Evolutionary conservation across 2,113 vertebrate species (phyloP), one percentile per base, ranked within the genome.

Genomic region (Mohoua ochrocephala): DNA sequence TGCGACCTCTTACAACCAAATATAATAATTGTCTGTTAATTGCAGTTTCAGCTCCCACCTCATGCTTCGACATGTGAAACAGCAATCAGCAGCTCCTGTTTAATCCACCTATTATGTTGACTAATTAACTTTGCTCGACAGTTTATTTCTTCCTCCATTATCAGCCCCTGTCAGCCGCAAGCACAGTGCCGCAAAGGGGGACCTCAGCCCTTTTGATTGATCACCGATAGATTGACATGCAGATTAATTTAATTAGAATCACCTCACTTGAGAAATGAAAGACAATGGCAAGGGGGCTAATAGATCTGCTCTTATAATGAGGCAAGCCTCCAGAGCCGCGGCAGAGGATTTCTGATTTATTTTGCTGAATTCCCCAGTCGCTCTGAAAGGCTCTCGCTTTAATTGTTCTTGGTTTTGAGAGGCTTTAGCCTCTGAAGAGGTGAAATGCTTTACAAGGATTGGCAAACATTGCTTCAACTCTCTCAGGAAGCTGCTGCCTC

Each of bases 231-330:
- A 98, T 98, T 98, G 98, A 98, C 98, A 98, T 98, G 98, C 98
- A 98, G 98, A 99, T 98, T 98, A 98, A 98, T 98, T 99, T 98
- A 98, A 99, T 99, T 99, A 98, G 98, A 98, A 98, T 98, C 98
- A 98, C 98, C 98, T 98, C 98, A 98, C 98, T 98, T 98, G 98
- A 98, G 98, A 98, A 98, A 98, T 98, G 98, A 98, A 98, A 98
- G 98, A 98, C 98, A 98, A 98, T 98, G 97, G 98, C 98, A 97
- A 98, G 96, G 98, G 97, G 96, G 97, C 98, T 98, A 98, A 98
- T 98, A 98, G 98, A 98, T 98, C 98, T 98, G 98, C 98, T 98
- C 98, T 98, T 97, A 97, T 98, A 98, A 98, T 98, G 98, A 98
- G 97, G 96, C 91, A 89, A 97, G 94, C 97, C 97, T 98, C 98